Base-by-base conservation (phyloP, 2,113 vertebrate genomes). In the Morone saxatilis region DNA sequence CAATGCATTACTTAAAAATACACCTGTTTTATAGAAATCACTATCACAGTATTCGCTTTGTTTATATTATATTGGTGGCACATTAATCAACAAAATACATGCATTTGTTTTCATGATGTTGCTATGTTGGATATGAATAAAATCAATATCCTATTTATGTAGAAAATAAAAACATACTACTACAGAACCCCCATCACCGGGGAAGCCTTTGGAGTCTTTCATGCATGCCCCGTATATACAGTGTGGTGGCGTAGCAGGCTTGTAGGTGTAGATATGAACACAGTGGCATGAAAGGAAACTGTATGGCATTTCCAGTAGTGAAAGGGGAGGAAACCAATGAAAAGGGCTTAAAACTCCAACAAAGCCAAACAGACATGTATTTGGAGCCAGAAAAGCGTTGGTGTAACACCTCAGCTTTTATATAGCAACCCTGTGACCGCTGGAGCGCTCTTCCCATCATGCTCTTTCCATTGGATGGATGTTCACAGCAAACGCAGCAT, bases 341-440 rank as follows among this genome's bases (percentile, higher is more conserved):
- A 89, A 87, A 68, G 61, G 84, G 84, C 87, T 84, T 83, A 81
- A 83, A 75, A 90, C 85, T 81, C 79, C 76, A 88, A 86, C 83
- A 81, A 89, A 91, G 90, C 80, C 74, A 81, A 89, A 83, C 71
- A 91, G 84, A 86, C 86, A 73, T 89, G 76, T 76, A 89, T 88
- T 83, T 84, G 84, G 78, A 87, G 81, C 62, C 88, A 60, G 79
- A 66, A 87, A 83, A 92, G 87, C 72, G 76, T 90, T 88, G 88
- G 85, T 77, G 87, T 87, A 86, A 90, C 91, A 91, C 86, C 81
- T 89, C 81, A 67, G 84, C 86, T 94, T 91, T 92, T 91, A 92
- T 88, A 87, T n/a, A 80, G 76, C 87, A 75, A 88, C 87, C 86
- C 88, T 53, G 69, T 91, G 91, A 89, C 89, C 81, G 19, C 82